Conservation (phyloP, 2,797 vertebrate genomes). For the Hydrocynus forskahlii region DNA sequence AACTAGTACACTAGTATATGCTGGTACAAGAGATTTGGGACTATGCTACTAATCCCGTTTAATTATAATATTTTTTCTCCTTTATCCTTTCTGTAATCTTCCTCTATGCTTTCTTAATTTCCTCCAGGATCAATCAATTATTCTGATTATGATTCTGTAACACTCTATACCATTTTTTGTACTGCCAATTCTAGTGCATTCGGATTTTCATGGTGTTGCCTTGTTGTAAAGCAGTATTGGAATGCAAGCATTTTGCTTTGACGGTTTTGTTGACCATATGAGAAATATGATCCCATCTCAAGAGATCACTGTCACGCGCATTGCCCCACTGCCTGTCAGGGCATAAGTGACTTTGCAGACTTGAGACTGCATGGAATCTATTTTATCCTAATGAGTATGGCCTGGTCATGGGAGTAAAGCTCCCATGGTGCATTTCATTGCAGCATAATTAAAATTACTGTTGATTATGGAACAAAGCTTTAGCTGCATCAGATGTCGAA, state of each 20-base stretch:
- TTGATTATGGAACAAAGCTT: constrained; percentile 51
- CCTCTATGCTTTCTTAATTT: no score
- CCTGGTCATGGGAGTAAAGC: constrained; percentile 59
- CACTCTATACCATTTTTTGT: neutral
- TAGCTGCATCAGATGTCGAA: constrained; percentile 32
- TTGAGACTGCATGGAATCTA: constrained; percentile 59
- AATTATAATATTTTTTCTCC: neutral
- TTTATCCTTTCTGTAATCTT: neutral
- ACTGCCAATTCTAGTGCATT: neutral
- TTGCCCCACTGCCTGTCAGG: constrained; percentile 60
- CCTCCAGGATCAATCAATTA: no score
- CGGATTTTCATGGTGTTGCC: constrained; percentile 39
- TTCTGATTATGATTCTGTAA: neutral
- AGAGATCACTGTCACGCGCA: constrained; percentile 67
- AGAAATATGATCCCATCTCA: constrained; percentile 69
- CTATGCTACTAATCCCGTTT: neutral
- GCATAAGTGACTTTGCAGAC: constrained; percentile 75
- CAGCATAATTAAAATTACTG: constrained; percentile 60
- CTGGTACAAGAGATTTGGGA: neutral
- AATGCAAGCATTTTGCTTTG: constrained; percentile 61
- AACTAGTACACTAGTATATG: no score
- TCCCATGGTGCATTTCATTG: constrained; percentile 61
- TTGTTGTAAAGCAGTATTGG: constrained; percentile 53
- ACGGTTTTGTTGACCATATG: constrained; percentile 64
- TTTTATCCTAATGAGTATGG: constrained; percentile 62